phyloP scores from a whole-genome alignment of 2,113 vertebrate genomes.

The Catharus fuscescens region DNA sequence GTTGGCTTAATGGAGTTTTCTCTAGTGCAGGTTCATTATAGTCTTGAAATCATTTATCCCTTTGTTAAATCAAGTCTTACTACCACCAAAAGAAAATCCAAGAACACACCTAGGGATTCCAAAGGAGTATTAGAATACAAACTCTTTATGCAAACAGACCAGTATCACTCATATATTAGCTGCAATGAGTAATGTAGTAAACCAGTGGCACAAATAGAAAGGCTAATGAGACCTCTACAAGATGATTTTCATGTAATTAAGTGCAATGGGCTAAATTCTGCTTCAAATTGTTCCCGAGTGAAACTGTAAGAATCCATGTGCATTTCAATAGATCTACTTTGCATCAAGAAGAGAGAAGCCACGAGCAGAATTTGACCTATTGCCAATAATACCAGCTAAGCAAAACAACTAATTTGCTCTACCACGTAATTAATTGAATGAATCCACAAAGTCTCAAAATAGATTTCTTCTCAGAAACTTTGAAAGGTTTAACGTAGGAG shows the following conservation, averaged over 20 bases:
- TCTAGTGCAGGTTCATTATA: background rate
- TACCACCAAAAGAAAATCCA: background rate
- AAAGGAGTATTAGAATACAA: background rate
- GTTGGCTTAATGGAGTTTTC: background rate
- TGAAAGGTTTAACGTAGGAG: background rate
- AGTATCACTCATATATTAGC: background rate
- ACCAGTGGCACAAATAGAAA: background rate
- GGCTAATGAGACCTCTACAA: constrained; percentile 25
- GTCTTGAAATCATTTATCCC: background rate
- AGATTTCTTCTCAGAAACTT: background rate
- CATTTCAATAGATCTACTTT: background rate
- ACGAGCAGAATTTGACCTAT: background rate
- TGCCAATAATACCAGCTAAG: background rate
- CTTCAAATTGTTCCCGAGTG: background rate
- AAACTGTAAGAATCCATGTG: background rate
- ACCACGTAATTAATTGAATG: background rate
- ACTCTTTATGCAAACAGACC: background rate
- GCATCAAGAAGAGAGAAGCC: background rate
- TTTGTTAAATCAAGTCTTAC: background rate
- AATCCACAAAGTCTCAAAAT: background rate
- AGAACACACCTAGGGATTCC: background rate
- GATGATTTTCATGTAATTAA: constrained; percentile 8
- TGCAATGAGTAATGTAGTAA: background rate
- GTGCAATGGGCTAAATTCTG: constrained; percentile 9
- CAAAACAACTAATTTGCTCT: background rate